A percentile compares a stretch with the other conserved stretches of the same genome.
Evolutionary conservation across 2,113 vertebrate genomes (phyloP).

Genomic region (Genyomyrus donnyi): DNA sequence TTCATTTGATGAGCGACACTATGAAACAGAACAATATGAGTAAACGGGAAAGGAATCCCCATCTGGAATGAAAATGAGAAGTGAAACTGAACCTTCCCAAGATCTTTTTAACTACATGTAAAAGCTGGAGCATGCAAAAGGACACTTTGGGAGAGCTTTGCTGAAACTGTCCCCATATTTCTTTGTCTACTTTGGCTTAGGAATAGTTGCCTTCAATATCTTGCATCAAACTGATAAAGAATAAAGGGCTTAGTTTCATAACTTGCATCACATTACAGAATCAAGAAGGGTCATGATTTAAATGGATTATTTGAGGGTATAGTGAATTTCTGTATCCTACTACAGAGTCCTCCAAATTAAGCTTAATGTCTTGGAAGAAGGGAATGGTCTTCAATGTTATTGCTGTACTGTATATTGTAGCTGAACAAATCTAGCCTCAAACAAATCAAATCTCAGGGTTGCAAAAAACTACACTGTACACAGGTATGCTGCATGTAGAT

Average conservation of each 20-base stretch:
- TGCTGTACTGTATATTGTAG: background rate
- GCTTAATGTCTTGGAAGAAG: background rate
- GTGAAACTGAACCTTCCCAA: background rate
- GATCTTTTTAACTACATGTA: background rate
- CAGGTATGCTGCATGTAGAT: background rate
- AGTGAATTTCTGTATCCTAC: background rate
- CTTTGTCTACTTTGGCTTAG: background rate
- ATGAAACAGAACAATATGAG: background rate
- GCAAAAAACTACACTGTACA: background rate
- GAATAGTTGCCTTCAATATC: background rate
- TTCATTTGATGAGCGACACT: background rate
- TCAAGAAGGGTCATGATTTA: background rate
- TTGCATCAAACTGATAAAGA: background rate
- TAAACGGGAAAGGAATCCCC: background rate
- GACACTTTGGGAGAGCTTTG: background rate
- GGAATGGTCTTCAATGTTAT: background rate
- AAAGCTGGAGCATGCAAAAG: background rate
- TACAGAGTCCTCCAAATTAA: background rate
- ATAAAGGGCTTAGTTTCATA: background rate
- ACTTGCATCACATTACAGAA: background rate
- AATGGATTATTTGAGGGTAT: background rate
- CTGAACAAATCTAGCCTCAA: background rate
- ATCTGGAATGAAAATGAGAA: background rate
- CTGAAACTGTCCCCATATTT: background rate
- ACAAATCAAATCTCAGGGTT: no score